phyloP scores from a whole-genome alignment of 2,113 vertebrate species.

The Pygoscelis adeliae region DNA sequence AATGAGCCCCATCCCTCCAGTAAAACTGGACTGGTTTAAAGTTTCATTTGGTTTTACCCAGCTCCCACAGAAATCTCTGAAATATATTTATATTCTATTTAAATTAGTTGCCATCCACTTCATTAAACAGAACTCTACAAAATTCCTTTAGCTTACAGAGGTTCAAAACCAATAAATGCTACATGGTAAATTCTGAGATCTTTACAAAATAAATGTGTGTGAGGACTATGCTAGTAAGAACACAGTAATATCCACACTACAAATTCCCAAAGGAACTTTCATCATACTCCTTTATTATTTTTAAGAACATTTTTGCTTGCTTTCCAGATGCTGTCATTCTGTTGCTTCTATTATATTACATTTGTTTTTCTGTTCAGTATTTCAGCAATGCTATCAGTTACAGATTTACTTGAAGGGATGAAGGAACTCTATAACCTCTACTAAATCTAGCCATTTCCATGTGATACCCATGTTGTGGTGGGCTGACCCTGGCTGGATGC shows the following conservation, averaged over 20 bases:
- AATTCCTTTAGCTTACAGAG: neutral
- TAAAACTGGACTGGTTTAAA: neutral
- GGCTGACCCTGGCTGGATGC: neutral
- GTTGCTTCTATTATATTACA: neutral
- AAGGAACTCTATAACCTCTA: neutral
- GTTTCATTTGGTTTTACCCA: neutral
- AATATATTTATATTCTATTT: neutral
- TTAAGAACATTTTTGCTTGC: neutral
- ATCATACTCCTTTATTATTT: neutral
- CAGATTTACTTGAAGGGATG: neutral
- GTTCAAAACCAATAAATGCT: neutral
- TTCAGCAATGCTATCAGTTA: neutral
- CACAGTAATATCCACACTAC: neutral
- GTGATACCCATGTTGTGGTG: neutral
- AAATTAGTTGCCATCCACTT: neutral
- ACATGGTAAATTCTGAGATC: neutral
- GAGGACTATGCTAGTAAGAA: neutral
- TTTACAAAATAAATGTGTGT: neutral
- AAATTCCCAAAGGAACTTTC: neutral
- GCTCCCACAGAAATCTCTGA: neutral
- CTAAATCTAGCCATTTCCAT: neutral
- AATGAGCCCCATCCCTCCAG: neutral
- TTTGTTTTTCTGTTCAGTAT: neutral
- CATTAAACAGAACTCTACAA: neutral
- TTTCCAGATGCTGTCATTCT: neutral